These are phyloP conservation scores for Macrobrachium rosenbergii DNA, from an alignment of 1,140 invertebrate species.

Conservation along the genomic window DNA sequence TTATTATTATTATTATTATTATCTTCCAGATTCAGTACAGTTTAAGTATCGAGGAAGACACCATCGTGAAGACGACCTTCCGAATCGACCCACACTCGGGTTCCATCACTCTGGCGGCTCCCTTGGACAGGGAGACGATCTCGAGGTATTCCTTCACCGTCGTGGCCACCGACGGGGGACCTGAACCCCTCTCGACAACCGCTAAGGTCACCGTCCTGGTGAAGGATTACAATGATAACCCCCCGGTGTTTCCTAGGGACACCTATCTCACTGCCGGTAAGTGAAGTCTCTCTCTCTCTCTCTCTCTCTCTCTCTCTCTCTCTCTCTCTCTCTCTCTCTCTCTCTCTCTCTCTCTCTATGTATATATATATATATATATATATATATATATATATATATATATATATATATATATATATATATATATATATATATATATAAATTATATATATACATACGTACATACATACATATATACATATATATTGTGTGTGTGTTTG, in stretches of 20 bases:
- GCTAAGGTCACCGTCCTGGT: conserved; percentile 82
- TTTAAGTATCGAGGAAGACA: conserved; percentile 16
- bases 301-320: neutral
- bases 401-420: too few relatives aligned
- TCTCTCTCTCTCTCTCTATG: too few relatives aligned
- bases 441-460: too few relatives aligned
- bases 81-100: conserved; percentile 87
- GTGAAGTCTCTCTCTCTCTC: neutral
- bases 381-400: too few relatives aligned
- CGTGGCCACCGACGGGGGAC: conserved; percentile 85
- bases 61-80: conserved; percentile 75
- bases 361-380: too few relatives aligned
- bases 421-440: too few relatives aligned
- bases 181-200: conserved; percentile 78
- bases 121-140: conserved; percentile 57
- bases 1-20: neutral
- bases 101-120: conserved; percentile 77
- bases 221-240: conserved; percentile 90
- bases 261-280: conserved; percentile 72
- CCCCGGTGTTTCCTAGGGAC: conserved; percentile 77
- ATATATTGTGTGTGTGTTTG: too few relatives aligned
- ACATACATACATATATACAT: too few relatives aligned
- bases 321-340: neutral
- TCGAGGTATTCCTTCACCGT: conserved; percentile 82
- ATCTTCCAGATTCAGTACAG: conserved; percentile 55